Conservation (phyloP, 2,888 invertebrate genomes). For the Therioaphis trifolii region DNA sequence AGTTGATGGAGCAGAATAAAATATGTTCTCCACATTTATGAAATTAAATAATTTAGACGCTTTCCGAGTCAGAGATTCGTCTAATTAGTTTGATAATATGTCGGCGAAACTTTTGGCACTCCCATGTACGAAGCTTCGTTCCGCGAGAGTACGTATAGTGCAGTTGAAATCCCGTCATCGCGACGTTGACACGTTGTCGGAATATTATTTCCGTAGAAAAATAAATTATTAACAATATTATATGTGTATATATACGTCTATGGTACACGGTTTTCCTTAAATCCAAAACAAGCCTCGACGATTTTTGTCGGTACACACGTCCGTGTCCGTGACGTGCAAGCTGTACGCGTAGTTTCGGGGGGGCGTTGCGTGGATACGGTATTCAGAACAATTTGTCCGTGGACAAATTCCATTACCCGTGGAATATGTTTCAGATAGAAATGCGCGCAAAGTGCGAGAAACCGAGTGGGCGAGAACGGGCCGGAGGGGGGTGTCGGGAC, state of each 20-base stretch:
- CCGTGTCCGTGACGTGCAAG: not conserved
- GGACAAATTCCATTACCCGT: slow-evolving; percentile 52
- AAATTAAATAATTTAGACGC: slow-evolving; percentile 21
- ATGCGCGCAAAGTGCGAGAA: slow-evolving; percentile 54
- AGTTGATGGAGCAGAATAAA: not conserved
- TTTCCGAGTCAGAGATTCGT: slow-evolving; percentile 20
- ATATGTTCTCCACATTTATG: not conserved
- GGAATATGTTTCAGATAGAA: slow-evolving; percentile 52
- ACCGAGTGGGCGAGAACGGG: too few relatives aligned
- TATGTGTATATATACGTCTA: too few relatives aligned
- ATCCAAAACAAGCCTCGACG: too few relatives aligned
- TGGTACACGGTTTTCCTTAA: too few relatives aligned
- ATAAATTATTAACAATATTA: too few relatives aligned
- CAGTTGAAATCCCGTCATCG: too few relatives aligned
- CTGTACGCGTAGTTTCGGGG: not conserved
- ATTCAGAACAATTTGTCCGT: slow-evolving; percentile 47
- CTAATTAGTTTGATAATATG: slow-evolving; percentile 2
- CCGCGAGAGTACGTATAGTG: too few relatives aligned
- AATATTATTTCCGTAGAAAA: not conserved
- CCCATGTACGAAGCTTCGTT: not conserved
- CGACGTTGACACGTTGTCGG: not conserved
- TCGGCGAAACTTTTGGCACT: not conserved
- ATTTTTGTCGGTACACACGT: not conserved
- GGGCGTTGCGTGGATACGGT: not conserved
- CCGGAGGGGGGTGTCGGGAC: too few relatives aligned